Percentiles rank a stretch among this genome's conserved stretches.
Evolutionary conservation across 2,888 invertebrate species (phyloP).

Genomic region (Teinopalpus imperialis): DNA sequence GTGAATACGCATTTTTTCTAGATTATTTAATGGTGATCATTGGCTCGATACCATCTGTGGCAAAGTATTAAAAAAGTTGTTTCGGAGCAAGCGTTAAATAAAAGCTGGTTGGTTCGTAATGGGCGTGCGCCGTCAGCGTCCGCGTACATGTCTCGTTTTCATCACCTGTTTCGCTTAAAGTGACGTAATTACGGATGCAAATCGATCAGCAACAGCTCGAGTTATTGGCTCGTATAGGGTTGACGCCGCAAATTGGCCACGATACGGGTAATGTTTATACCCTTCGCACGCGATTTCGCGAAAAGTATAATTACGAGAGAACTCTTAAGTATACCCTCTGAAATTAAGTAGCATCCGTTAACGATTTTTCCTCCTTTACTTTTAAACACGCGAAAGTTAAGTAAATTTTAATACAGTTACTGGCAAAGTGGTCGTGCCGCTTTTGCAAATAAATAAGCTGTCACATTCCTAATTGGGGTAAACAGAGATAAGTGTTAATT

Average conservation of each 20-base stretch:
- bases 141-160: constrained; percentile 77
- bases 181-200: constrained; percentile 81
- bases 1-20: constrained; percentile 35
- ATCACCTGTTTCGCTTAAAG: constrained; percentile 77
- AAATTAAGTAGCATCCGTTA: constrained; percentile 23
- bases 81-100: constrained; percentile 37
- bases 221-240: constrained; percentile 73
- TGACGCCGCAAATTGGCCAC: constrained; percentile 76
- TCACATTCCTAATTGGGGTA: no score
- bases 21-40: constrained; percentile 32
- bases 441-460: no score
- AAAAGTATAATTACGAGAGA: constrained; percentile 61
- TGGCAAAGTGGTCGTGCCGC: not conserved
- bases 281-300: constrained; percentile 65
- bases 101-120: constrained; percentile 67
- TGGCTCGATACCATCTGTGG: constrained; percentile 11
- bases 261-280: constrained; percentile 73
- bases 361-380: constrained; percentile 13
- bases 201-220: constrained; percentile 67
- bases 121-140: constrained; percentile 66
- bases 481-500: no score
- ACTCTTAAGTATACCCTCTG: constrained; percentile 32
- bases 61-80: constrained; percentile 9
- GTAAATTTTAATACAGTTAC: constrained; percentile 21
- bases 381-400: constrained; percentile 24